Evolutionary conservation across 2,888 invertebrate genomes (phyloP), one percentile per base, ranked within the genome.

Genomic region (Phlogophora meticulosa): DNA sequence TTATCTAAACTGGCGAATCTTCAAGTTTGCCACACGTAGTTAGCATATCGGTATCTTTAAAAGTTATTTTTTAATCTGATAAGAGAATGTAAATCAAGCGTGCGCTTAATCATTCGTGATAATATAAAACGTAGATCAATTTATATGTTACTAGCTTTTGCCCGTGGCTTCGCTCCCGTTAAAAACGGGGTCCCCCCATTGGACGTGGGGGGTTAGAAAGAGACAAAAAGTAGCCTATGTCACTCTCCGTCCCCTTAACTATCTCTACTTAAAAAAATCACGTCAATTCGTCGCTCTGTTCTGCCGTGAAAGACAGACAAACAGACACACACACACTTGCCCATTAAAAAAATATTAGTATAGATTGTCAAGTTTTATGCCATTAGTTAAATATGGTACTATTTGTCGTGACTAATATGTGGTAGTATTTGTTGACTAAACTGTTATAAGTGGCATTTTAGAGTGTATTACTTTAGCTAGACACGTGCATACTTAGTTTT

Each of bases 91-190:
- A 24, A 38, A 40, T 20, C 15, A 34, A 40, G 28, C 32, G 13
- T 66, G 36, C 38, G 36, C 48, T 70, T 53, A 46, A 61, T 70
- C 53, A 70, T 49, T 61, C 11, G 11, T 53, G 53, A 51, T 40
- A 51, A 51, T n/a, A 20, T 3, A 20, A 38, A 38, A 38, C 32
- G 0, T 9, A 15, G 22, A 66, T 53, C 28, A 45, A 66, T 66
- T 22, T 4, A 13, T n/a, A 3, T 49, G n/a, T 20, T 42, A 10
- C n/a, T 28, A n/a, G n/a, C n/a, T n/a, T n/a, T n/a, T n/a, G n/a
- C n/a, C n/a, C n/a, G n/a, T n/a, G n/a, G n/a, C n/a, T n/a, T n/a
- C n/a, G n/a, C n/a, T n/a, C n/a, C n/a, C n/a, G n/a, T n/a, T n/a
- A n/a, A n/a, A n/a, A n/a, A n/a, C n/a, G n/a, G n/a, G n/a, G n/a